Base-by-base conservation (phyloP, 37 sponge, comb jelly and placozoan species). In the Spongia lamella region DNA sequence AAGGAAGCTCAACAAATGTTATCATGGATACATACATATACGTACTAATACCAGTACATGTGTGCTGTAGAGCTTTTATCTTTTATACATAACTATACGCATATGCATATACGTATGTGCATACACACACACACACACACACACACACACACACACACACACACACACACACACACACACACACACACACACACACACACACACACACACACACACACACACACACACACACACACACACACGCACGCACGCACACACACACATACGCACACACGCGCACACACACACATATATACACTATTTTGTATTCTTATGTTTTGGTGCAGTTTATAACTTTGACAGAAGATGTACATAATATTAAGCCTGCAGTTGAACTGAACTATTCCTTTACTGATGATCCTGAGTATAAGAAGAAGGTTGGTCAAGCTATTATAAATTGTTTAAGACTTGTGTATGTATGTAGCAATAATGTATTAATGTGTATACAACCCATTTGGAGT, bases 311-410 rank as follows among this genome's bases (percentile, higher is more conserved):
- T 60, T 60, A 60, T 38, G 34, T 29, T 31, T 65, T 20, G 29
- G 25, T 65, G 11, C 49, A 68, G 70, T 26, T 68, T 31, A 29
- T 68, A 34, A 31, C 39, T 31, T 38, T 68, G 21, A 17, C 5
- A 20, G 70, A 68, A 38, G 70, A 68, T 39, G 5, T 11, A 21
- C 39, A 68, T 47, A 17, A 38, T 38, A 14, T 51, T 16, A 16
- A 68, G 49, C 70, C 70, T 24, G n/a, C 29, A 40, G 13, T 68
- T 47, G 49, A 26, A 68, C n/a, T 68, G 49, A 24, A 64, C 32
- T 40, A 22, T 20, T 68, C 20, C 52, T 39, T 22, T 5, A 34
- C 32, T 20, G 36, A 27, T 14, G 66, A 64, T 34, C n/a, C n/a
- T 20, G 34, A 36, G 5, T 33, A 30, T 32, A 64, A 64, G 34